These are phyloP conservation scores for Pituophis catenifer DNA, from an alignment of 2,113 vertebrate genomes.

Conservation along the genomic window DNA sequence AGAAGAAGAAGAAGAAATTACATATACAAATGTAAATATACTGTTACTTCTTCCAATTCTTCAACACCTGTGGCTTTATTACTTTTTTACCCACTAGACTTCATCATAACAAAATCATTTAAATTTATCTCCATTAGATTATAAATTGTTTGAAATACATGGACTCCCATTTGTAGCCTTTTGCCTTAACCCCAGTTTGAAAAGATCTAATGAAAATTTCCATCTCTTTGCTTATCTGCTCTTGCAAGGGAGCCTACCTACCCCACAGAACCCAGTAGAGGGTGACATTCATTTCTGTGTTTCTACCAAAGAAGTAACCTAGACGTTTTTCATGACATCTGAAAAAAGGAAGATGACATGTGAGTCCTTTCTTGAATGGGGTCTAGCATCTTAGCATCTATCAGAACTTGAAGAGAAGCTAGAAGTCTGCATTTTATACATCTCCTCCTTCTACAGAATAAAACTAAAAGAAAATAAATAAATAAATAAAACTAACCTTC, in stretches of 20 bases:
- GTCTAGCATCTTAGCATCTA: not conserved
- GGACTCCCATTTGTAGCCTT: not conserved
- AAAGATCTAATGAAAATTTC: not conserved
- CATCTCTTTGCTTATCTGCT: not conserved
- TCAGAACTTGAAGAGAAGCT: not conserved
- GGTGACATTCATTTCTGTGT: not conserved
- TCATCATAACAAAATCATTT: not conserved
- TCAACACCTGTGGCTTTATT: not conserved
- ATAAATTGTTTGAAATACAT: fast-evolving
- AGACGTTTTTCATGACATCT: fast-evolving
- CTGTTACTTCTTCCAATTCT: not conserved
- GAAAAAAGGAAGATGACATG: not conserved
- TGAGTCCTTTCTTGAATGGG: not conserved
- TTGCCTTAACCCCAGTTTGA: not conserved
- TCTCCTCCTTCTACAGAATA: not conserved
- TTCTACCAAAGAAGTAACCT: not conserved
- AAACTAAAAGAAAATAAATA: not conserved
- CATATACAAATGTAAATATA: not conserved
- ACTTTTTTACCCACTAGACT: not conserved
- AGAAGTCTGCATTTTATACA: not conserved
- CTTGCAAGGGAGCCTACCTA: not conserved
- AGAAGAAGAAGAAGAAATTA: not conserved
- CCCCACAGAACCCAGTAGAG: not conserved
- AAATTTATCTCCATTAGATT: not conserved
- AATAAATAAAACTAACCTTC: slow-evolving; percentile 1